These are phyloP conservation scores for Corythaixoides concolor DNA, from an alignment of 2,113 vertebrate species.

Conservation along the genomic window DNA sequence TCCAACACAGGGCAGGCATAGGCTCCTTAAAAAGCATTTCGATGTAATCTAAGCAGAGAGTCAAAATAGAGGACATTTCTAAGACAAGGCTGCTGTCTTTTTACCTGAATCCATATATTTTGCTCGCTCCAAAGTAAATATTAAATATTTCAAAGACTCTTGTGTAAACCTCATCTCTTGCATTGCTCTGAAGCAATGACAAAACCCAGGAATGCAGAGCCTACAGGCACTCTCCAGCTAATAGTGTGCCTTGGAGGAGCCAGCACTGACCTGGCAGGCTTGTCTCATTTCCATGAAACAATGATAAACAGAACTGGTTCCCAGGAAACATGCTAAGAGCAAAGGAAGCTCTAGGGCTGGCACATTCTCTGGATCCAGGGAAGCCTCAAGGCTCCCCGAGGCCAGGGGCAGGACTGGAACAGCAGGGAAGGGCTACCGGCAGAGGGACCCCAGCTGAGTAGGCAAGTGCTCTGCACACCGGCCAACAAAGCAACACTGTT, in stretches of 20 bases:
- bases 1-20: fast-evolving
- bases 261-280: not conserved
- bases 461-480: fast-evolving
- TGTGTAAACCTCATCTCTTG: not conserved
- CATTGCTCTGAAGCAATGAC: not conserved
- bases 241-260: not conserved
- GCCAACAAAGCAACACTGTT: fast-evolving
- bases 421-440: not conserved
- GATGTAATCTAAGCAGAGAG: not conserved
- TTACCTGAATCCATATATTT: not conserved
- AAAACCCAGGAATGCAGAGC: not conserved
- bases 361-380: not conserved
- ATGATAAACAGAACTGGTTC: not conserved
- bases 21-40: not conserved
- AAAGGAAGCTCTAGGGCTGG: not conserved
- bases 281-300: not conserved
- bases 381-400: not conserved
- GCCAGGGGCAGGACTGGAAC: not conserved
- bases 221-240: not conserved
- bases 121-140: not conserved
- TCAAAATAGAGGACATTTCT: not conserved
- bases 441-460: fast-evolving
- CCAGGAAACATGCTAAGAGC: not conserved
- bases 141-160: not conserved
- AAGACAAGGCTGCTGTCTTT: not conserved